Percentiles rank a stretch among this genome's conserved stretches.
Conservation (phyloP, 1,140 invertebrate species). For the Manduca sexta region DNA sequence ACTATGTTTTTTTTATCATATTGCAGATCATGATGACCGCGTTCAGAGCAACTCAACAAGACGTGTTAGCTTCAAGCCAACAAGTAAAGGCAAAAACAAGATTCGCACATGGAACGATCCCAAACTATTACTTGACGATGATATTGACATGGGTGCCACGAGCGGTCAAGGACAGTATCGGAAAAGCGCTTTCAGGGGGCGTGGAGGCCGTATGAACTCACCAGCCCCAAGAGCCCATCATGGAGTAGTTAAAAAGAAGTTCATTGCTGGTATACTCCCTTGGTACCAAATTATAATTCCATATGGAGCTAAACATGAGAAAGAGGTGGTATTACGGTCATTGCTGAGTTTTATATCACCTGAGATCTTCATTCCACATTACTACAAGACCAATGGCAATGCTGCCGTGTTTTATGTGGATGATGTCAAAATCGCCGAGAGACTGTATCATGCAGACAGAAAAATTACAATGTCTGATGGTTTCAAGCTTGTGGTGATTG, state of each 20-base stretch:
- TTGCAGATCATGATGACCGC: constrained; percentile 70
- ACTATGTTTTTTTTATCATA: constrained; percentile 1
- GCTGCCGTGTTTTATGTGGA: constrained; percentile 81
- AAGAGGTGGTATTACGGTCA: constrained; percentile 77
- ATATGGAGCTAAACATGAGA: constrained; percentile 82
- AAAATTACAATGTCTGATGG: constrained; percentile 80
- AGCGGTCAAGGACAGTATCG: constrained; percentile 26
- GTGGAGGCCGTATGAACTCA: constrained; percentile 60
- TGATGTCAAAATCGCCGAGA: constrained; percentile 78
- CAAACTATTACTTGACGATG: constrained; percentile 71
- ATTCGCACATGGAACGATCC: constrained; percentile 60
- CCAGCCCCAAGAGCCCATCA: constrained; percentile 52
- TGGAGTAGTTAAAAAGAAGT: constrained; percentile 46
- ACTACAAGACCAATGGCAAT: constrained; percentile 73
- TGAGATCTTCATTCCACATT: constrained; percentile 77
- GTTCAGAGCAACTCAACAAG: constrained; percentile 38
- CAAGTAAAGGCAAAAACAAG: constrained; percentile 63
- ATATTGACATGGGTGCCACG: constrained; percentile 73
- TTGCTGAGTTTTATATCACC: constrained; percentile 77
- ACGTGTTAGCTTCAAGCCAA: constrained; percentile 74
- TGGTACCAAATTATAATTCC: constrained; percentile 80
- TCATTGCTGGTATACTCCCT: constrained; percentile 64
- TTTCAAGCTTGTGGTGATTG: constrained; percentile 78
- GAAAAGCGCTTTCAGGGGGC: constrained; percentile 46
- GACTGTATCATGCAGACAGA: constrained; percentile 75